These are phyloP conservation scores for Tetrapedia diversipes DNA, from an alignment of 2,888 invertebrate species.

Conservation along the genomic window DNA sequence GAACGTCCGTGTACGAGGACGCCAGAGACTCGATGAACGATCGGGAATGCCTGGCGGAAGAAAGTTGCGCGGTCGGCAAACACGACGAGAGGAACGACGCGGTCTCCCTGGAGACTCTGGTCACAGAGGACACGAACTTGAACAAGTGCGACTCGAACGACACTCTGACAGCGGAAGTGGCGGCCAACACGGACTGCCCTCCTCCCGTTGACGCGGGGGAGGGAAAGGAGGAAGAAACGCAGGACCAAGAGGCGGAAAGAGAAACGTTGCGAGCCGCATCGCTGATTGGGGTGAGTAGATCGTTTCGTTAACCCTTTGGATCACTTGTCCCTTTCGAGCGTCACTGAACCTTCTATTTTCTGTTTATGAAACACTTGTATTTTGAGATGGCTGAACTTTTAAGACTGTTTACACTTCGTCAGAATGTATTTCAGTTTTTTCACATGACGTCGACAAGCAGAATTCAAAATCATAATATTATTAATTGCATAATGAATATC, in stretches of 20 bases:
- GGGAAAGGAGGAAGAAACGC: slow-evolving; percentile 28
- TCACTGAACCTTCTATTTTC: no score
- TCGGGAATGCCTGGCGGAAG: slow-evolving; percentile 16
- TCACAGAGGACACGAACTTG: slow-evolving; percentile 65
- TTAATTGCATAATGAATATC: no score
- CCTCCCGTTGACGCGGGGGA: slow-evolving; percentile 6
- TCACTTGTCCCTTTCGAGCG: no score
- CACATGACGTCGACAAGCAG: no score
- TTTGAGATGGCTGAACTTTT: no score
- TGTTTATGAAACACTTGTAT: no score
- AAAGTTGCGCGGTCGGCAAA: slow-evolving; percentile 20
- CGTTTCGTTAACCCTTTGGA: not conserved
- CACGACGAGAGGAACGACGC: slow-evolving; percentile 37
- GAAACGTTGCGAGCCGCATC: slow-evolving; percentile 34
- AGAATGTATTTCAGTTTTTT: no score
- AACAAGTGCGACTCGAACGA: slow-evolving; percentile 79
- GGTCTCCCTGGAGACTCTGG: slow-evolving; percentile 65
- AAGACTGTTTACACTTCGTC: no score
- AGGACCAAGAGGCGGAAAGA: slow-evolving; percentile 40
- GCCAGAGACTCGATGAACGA: slow-evolving; percentile 65
- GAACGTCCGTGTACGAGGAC: slow-evolving; percentile 73
- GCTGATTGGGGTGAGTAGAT: slow-evolving; percentile 65
- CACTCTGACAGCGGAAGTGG: slow-evolving; percentile 76
- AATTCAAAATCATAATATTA: no score
- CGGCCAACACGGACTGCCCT: slow-evolving; percentile 43